Evolutionary conservation across 2,888 invertebrate species (phyloP).

Genomic region (Pristionchus japonicus): DNA sequence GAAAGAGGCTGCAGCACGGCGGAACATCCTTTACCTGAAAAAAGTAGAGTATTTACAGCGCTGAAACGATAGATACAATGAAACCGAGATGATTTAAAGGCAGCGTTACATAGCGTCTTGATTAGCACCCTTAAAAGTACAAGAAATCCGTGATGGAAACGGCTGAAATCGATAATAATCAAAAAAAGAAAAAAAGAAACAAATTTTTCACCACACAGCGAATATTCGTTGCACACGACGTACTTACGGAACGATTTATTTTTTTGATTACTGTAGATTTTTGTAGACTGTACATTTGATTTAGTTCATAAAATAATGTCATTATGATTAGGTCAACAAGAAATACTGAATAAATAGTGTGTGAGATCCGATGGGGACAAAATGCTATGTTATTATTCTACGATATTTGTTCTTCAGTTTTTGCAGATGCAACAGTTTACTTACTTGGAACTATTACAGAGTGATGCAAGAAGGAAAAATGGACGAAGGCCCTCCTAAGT

Average conservation of each 20-base stretch:
- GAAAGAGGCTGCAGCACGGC: constrained; percentile 54
- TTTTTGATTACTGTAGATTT: not conserved
- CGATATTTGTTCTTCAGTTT: not conserved
- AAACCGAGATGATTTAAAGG: not conserved
- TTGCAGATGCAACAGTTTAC: not conserved
- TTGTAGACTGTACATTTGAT: too few species aligned
- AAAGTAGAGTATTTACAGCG: not conserved
- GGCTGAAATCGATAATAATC: not conserved
- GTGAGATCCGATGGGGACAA: too few species aligned
- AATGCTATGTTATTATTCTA: too few species aligned
- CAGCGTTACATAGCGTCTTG: not conserved
- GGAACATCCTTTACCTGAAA: constrained; percentile 55
- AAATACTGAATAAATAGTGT: too few species aligned
- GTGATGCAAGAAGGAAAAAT: not conserved
- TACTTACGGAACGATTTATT: not conserved
- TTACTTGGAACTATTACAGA: not conserved
- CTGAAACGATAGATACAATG: not conserved
- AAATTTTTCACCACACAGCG: too few species aligned
- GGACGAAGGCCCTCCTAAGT: not conserved
- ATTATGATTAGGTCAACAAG: too few species aligned
- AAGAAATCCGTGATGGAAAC: not conserved
- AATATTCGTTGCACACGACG: not conserved
- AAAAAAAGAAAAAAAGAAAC: not conserved
- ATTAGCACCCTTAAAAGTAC: not conserved
- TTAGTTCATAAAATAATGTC: too few species aligned